phyloP scores from a whole-genome alignment of 2,113 vertebrate genomes.

The Chrysemys picta region DNA sequence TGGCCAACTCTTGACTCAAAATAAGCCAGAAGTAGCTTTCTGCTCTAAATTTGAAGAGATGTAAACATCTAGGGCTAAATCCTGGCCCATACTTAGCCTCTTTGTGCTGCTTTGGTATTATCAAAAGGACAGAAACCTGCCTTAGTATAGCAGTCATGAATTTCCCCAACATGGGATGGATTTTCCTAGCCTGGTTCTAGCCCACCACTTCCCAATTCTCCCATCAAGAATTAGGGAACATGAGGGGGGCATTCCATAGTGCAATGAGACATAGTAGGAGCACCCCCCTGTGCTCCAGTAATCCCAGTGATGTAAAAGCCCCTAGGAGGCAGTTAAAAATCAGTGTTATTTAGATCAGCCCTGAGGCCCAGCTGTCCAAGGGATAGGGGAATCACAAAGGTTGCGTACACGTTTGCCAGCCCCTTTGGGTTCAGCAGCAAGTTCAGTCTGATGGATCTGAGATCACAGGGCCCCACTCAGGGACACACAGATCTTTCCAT shows the following conservation, averaged over 20 bases:
- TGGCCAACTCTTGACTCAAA: not conserved
- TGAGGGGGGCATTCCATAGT: not conserved
- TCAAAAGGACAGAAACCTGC: not conserved
- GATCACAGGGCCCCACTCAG: not conserved
- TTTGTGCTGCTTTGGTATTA: accelerated
- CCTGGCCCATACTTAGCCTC: not conserved
- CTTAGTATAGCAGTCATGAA: not conserved
- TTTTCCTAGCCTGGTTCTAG: accelerated
- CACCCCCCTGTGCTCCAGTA: not conserved
- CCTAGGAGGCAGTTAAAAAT: not conserved
- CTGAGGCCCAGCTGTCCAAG: not conserved
- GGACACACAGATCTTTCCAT: not conserved
- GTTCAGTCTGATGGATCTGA: not conserved
- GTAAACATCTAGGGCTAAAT: not conserved
- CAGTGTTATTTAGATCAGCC: not conserved
- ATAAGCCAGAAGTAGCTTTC: not conserved
- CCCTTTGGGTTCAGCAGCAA: not conserved
- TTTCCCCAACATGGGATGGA: not conserved
- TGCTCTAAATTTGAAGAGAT: not conserved
- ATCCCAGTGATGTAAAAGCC: not conserved
- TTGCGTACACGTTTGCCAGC: not conserved
- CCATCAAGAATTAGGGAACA: not conserved
- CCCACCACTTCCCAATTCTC: accelerated
- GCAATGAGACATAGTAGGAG: accelerated
- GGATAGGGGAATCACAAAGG: not conserved